These are phyloP conservation scores for Phoxinus dragarum DNA, from an alignment of 2,797 vertebrate species.

Conservation along the genomic window DNA sequence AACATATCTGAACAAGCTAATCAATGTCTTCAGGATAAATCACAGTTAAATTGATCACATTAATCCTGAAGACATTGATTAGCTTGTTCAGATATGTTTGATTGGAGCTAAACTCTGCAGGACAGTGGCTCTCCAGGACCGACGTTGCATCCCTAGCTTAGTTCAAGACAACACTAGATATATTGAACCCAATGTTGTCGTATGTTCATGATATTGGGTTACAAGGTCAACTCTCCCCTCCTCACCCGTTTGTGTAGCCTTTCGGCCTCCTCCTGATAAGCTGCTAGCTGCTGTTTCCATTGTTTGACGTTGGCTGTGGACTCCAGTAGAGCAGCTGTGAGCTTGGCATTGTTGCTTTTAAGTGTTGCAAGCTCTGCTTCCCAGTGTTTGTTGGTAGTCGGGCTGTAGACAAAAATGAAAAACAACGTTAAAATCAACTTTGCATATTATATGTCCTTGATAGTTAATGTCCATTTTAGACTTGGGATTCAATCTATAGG, in stretches of 20 bases:
- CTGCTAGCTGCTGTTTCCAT: slow-evolving; percentile 98
- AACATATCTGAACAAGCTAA: no score
- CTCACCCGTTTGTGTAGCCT: slow-evolving; percentile 96
- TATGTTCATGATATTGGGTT: background rate
- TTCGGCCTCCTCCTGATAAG: slow-evolving; percentile 98
- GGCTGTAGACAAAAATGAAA: slow-evolving; percentile 78
- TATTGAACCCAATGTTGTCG: background rate
- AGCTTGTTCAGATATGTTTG: no score
- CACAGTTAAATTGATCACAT: no score
- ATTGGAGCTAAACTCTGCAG: no score
- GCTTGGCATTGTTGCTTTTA: slow-evolving; percentile 97
- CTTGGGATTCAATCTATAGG: background rate
- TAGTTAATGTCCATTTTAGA: background rate
- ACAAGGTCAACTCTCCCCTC: slow-evolving; percentile 1
- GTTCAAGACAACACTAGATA: background rate
- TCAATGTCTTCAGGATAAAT: no score
- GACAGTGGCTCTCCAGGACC: no score
- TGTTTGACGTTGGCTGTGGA: slow-evolving; percentile 99
- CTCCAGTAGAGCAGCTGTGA: slow-evolving; percentile 95
- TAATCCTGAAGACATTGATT: no score
- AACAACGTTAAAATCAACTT: slow-evolving; percentile 44
- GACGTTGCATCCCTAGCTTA: background rate
- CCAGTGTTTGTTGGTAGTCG: slow-evolving; percentile 98
- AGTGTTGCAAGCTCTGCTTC: slow-evolving; percentile 96
- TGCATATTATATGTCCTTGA: background rate